Evolutionary conservation across 2,797 vertebrate genomes (phyloP).

Genomic region (Telmatherina bonti): DNA sequence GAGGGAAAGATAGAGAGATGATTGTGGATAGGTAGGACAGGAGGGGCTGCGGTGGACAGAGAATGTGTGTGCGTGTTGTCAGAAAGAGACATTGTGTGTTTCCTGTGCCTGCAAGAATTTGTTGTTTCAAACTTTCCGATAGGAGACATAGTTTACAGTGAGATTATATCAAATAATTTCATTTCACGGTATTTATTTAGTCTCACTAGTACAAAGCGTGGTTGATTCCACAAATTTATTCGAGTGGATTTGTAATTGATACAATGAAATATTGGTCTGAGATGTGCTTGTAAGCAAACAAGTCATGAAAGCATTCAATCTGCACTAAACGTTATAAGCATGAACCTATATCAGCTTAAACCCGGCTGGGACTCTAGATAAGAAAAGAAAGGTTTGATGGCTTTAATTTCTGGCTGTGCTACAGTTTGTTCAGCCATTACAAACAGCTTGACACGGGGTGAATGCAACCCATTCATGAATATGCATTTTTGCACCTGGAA

Average conservation of each 20-base stretch:
- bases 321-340: conserved; percentile 23
- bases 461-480: conserved; percentile 65
- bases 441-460: conserved; percentile 29
- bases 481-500: conserved; percentile 68
- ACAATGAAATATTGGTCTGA: background rate
- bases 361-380: conserved; percentile 2
- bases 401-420: conserved; percentile 36
- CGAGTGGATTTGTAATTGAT: background rate
- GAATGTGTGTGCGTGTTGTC: conserved; percentile 3
- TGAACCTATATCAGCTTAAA: conserved; percentile 30
- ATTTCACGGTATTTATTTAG: background rate
- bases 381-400: conserved; percentile 24
- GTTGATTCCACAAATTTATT: background rate
- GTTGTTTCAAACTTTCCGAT: background rate
- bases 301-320: conserved; percentile 35
- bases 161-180: background rate
- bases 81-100: background rate
- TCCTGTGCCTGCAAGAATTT: conserved; percentile 8
- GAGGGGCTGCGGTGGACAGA: background rate
- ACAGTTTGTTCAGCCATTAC: conserved; percentile 46
- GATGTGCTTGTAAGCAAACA: background rate
- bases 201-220: background rate
- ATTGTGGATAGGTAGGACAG: conserved; percentile 4
- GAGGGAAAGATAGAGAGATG: conserved; percentile 51
- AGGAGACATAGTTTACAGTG: conserved; percentile 6